Evolutionary conservation across 2,113 vertebrate genomes (phyloP).

Genomic region (Callopanchax toddi): DNA sequence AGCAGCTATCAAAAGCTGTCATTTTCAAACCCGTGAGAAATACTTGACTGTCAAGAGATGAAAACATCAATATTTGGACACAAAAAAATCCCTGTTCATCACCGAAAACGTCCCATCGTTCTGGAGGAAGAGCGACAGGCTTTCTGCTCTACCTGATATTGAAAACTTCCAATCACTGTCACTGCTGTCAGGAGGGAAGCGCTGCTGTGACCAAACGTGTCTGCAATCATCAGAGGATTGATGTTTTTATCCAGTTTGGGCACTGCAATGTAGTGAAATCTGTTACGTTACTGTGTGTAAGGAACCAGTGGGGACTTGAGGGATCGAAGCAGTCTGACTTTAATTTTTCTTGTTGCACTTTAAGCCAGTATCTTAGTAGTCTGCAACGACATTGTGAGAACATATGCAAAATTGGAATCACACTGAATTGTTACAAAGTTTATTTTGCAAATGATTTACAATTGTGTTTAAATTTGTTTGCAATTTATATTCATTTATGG

Average conservation of each 20-base stretch:
- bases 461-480: too few relatives aligned
- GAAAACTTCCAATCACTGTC: background rate
- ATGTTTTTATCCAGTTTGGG: background rate
- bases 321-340: fast-evolving
- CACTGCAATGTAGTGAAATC: background rate
- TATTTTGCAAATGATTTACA: too few relatives aligned
- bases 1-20: too few relatives aligned
- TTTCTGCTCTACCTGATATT: background rate
- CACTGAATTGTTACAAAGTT: too few relatives aligned
- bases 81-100: background rate
- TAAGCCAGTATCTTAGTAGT: too few relatives aligned
- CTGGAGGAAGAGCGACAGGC: background rate
- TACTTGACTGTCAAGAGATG: background rate
- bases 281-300: background rate
- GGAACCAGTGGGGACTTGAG: background rate
- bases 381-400: too few relatives aligned
- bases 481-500: too few relatives aligned
- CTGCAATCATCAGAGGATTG: background rate
- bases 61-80: background rate
- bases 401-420: too few relatives aligned
- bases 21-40: background rate
- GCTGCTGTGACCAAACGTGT: background rate
- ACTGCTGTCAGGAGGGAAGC: background rate
- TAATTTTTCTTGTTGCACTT: background rate
- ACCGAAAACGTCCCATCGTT: background rate